Conservation (phyloP, 2,797 vertebrate species). For the Cheirogaleus major region DNA sequence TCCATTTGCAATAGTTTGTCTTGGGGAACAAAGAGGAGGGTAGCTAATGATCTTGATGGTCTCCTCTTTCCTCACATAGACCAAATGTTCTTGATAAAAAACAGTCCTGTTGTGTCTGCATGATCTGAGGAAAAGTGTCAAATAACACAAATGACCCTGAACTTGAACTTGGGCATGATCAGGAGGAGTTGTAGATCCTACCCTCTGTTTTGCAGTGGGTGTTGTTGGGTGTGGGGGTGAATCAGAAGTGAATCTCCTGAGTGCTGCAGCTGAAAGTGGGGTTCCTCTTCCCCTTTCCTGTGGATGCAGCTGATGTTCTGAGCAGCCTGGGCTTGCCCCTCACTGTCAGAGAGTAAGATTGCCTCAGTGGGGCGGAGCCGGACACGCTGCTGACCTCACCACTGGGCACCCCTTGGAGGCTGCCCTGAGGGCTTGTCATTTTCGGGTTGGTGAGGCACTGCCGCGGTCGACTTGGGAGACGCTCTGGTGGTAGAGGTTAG, state of each 20-base stretch:
- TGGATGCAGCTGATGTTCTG: background rate
- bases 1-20: background rate
- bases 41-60: background rate
- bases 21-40: background rate
- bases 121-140: background rate
- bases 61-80: background rate
- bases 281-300: background rate
- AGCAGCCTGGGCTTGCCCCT: background rate
- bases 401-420: slow-evolving; percentile 51
- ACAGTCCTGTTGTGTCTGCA: background rate
- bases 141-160: background rate
- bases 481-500: slow-evolving; percentile 74
- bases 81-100: background rate
- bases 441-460: slow-evolving; percentile 62
- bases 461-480: slow-evolving; percentile 60
- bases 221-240: background rate
- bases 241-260: background rate
- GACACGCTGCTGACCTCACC: slow-evolving; percentile 54
- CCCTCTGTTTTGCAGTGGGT: background rate
- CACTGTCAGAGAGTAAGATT: background rate
- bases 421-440: slow-evolving; percentile 32
- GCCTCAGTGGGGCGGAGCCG: slow-evolving; percentile 65
- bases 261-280: background rate
- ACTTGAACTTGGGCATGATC: background rate
- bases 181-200: background rate